These are phyloP conservation scores for Polyommatus icarus DNA, from an alignment of 2,888 invertebrate species.

Conservation along the genomic window DNA sequence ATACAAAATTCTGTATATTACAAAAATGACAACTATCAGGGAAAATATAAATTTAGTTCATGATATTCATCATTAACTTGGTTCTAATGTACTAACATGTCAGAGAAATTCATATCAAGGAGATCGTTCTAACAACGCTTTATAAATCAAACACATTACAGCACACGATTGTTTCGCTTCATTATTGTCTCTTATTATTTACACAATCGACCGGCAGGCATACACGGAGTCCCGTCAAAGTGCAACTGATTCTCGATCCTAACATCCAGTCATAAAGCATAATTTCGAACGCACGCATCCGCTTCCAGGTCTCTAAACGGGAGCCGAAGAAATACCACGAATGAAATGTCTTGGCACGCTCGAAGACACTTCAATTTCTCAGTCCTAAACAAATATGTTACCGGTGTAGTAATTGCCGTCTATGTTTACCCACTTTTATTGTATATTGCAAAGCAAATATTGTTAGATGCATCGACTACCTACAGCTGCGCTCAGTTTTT, in stretches of 20 bases:
- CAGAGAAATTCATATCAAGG: background rate
- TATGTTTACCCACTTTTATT: constrained; percentile 78
- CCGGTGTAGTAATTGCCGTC: constrained; percentile 75
- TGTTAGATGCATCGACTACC: constrained; percentile 74
- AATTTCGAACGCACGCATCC: constrained; percentile 24
- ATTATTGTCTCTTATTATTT: constrained; percentile 75
- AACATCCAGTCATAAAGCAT: background rate
- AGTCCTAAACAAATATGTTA: constrained; percentile 80
- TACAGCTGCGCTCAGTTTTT: constrained; percentile 63
- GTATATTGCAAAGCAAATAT: constrained; percentile 77
- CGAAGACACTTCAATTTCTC: constrained; percentile 77
- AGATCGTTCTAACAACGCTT: constrained; percentile 51
- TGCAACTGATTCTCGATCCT: background rate
- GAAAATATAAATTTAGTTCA: background rate
- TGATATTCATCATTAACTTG: background rate
- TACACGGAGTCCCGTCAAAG: constrained; percentile 35
- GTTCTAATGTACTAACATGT: background rate
- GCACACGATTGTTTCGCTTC: constrained; percentile 67
- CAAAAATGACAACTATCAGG: too few relatives aligned
- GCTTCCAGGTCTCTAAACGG: constrained; percentile 38
- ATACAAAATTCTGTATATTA: too few relatives aligned
- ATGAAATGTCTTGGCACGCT: constrained; percentile 71
- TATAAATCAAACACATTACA: constrained; percentile 75
- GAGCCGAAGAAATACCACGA: constrained; percentile 61
- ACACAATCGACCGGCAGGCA: constrained; percentile 61